Evolutionary conservation across 2,113 vertebrate genomes (phyloP).

Genomic region (Corvus cornix): DNA sequence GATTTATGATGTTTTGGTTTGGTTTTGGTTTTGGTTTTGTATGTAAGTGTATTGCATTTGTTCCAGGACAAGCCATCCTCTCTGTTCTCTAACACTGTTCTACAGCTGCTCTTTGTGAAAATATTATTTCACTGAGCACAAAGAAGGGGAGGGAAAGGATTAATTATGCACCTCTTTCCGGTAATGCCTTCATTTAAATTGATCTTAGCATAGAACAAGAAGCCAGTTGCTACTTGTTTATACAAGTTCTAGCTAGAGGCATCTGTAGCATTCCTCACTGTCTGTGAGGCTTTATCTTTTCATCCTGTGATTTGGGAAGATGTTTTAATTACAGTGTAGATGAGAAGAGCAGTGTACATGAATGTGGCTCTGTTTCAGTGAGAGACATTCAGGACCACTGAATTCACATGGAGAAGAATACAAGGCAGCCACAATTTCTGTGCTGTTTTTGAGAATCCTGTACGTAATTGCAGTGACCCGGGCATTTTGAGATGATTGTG

Average conservation of each 20-base stretch:
- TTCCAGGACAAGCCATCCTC: conserved; percentile 69
- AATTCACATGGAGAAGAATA: neutral
- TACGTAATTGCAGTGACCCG: neutral
- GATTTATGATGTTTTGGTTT: conserved; percentile 39
- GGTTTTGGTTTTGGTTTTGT: conserved; percentile 53
- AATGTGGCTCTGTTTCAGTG: neutral
- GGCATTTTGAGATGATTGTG: neutral
- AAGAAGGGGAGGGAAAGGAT: conserved; percentile 29
- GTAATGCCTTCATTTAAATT: conserved; percentile 27
- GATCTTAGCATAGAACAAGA: conserved; percentile 27
- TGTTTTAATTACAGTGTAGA: neutral
- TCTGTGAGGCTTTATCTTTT: conserved; percentile 63
- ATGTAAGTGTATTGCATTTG: conserved; percentile 60
- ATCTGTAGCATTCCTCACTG: conserved; percentile 67
- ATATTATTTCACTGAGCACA: conserved; percentile 60
- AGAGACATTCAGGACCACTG: neutral
- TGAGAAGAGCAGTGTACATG: neutral
- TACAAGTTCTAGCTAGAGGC: neutral
- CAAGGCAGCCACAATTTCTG: neutral
- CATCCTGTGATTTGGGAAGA: conserved; percentile 8
- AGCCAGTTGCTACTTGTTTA: conserved; percentile 24
- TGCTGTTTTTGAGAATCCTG: neutral
- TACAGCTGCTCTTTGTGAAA: conserved; percentile 44
- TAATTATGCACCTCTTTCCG: conserved; percentile 35
- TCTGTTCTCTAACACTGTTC: conserved; percentile 56